Percentiles rank a stretch among this genome's conserved stretches.
These are phyloP conservation scores for Oscheius sp. DNA, from an alignment of 2,888 invertebrate species.

Conservation along the genomic window DNA sequence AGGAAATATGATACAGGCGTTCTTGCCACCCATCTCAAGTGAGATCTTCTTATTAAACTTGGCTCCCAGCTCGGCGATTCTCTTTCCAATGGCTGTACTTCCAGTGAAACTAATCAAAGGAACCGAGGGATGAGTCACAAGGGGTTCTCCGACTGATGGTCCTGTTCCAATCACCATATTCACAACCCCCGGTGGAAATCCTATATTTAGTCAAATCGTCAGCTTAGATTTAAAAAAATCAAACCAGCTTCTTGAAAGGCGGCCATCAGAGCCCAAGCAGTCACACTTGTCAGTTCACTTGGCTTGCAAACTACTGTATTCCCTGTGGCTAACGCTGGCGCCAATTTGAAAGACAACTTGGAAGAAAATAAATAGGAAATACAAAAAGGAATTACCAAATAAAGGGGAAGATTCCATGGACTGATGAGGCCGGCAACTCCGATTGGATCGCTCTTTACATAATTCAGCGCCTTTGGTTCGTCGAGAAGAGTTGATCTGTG, in stretches of 20 bases:
- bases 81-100: slow-evolving; percentile 65
- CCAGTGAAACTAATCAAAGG: slow-evolving; percentile 75
- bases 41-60: slow-evolving; percentile 74
- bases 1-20: slow-evolving; percentile 74
- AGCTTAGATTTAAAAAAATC: not conserved
- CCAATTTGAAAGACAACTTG: slow-evolving; percentile 75
- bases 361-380: too few relatives aligned
- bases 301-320: slow-evolving; percentile 76
- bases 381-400: slow-evolving; percentile 71
- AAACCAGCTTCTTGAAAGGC: slow-evolving; percentile 73
- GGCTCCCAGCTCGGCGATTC: slow-evolving; percentile 64
- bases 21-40: slow-evolving; percentile 76
- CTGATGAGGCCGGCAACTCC: slow-evolving; percentile 75
- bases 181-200: slow-evolving; percentile 74
- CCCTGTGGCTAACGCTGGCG: slow-evolving; percentile 73
- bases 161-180: slow-evolving; percentile 75
- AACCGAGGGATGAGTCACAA: slow-evolving; percentile 74
- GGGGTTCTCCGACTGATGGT: slow-evolving; percentile 72
- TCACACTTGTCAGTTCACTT: slow-evolving; percentile 75
- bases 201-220: slow-evolving; percentile 56
- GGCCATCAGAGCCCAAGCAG: slow-evolving; percentile 74
- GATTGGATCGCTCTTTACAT: slow-evolving; percentile 73
- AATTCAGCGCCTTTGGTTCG: slow-evolving; percentile 71
- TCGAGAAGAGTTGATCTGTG: slow-evolving; percentile 58
- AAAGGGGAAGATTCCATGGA: slow-evolving; percentile 76